A percentile compares a stretch with the other conserved stretches of the same genome.
Conservation (phyloP, 2,113 vertebrate genomes). For the Mirza zaza region DNA sequence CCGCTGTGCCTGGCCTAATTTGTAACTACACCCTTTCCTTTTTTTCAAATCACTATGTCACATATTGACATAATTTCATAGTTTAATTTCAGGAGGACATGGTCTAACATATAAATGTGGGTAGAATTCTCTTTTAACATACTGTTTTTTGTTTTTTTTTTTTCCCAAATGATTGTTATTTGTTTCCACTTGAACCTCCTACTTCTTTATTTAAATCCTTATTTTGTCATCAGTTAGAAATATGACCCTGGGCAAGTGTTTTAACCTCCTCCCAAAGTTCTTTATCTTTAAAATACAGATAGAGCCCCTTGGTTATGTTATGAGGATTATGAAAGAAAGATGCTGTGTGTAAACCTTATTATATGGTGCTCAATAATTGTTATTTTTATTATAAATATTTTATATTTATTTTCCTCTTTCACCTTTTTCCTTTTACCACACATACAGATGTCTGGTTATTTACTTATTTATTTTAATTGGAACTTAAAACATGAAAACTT, state of each 20-base stretch:
- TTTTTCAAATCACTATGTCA: neutral
- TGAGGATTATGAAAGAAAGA: neutral
- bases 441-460: neutral
- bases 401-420: neutral
- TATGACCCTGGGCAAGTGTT: neutral
- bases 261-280: neutral
- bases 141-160: neutral
- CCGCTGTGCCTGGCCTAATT: neutral
- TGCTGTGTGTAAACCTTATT: neutral
- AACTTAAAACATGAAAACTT: neutral
- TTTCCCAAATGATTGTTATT: neutral
- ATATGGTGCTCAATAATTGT: neutral
- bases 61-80: neutral
- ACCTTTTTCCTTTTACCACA: neutral
- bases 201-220: neutral
- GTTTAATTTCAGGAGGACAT: neutral
- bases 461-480: neutral
- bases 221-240: neutral
- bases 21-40: neutral
- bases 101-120: neutral
- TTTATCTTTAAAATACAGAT: neutral
- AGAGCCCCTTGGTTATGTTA: neutral
- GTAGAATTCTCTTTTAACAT: constrained; percentile 20
- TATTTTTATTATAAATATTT: constrained; percentile 1
- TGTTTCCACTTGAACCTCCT: neutral